phyloP scores from a whole-genome alignment of 2,888 invertebrate species.

The Drosophila anceps region DNA sequence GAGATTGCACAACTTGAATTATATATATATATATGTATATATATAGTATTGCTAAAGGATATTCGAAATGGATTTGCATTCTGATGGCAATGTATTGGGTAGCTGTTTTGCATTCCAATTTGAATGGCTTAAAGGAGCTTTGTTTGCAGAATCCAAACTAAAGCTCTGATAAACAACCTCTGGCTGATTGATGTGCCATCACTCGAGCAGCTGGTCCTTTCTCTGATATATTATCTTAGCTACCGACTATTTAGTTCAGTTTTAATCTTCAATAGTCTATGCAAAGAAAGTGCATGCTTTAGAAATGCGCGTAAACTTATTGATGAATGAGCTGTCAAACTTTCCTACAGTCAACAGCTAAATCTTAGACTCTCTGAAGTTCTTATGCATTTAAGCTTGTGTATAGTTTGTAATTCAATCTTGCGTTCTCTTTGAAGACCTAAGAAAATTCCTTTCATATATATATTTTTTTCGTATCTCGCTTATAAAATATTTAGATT shows the following conservation, averaged over 20 bases:
- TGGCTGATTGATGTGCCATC: neutral
- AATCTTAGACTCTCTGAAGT: no score
- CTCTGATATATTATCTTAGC: neutral
- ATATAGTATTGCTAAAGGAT: neutral
- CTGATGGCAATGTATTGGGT: neutral
- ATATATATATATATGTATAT: neutral
- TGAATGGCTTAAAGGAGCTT: neutral
- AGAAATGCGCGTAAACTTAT: no score
- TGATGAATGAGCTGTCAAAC: no score
- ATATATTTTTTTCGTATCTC: no score
- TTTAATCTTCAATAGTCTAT: neutral
- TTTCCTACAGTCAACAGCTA: no score
- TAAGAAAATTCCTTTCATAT: no score
- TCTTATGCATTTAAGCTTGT: no score
- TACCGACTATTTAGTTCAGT: neutral
- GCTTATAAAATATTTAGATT: no score
- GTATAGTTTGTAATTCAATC: no score
- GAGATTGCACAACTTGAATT: neutral
- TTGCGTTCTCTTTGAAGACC: no score
- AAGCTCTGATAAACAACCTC: neutral
- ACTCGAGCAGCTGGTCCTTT: neutral
- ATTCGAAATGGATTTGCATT: neutral
- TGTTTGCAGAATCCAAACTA: neutral
- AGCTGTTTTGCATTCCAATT: constrained; percentile 4
- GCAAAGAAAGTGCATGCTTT: no score